Base-by-base conservation (phyloP, 2,888 invertebrate genomes). In the Bunonema sp. region DNA sequence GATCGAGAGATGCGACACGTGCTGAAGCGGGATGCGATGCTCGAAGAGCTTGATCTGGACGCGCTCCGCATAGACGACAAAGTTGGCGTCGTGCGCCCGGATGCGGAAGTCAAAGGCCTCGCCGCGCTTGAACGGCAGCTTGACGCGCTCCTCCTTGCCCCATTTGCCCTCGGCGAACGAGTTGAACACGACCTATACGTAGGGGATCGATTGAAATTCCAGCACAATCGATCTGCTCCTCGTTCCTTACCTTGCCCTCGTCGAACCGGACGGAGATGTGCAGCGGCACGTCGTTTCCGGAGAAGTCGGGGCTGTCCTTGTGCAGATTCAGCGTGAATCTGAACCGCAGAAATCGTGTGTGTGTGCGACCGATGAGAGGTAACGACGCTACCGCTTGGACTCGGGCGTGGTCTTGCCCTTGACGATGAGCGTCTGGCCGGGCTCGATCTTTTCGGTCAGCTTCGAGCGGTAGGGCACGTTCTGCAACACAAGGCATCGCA, bases 111-210 rank as follows among this genome's bases (percentile, higher is more conserved):
- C 60, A 45, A 61, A 55, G 15, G 38, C 28, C 19, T 61, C 59
- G n/a, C 56, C 56, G 47, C 35, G 31, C 50, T 62, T 60, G 46
- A 60, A 47, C 21, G 54, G 54, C 15, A 52, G 49, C 50, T 57
- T 58, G 41, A 57, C 49, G n/a, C 51, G 45, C 43, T 57, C 56
- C 41, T 61, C 60, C 37, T 59, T 59, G 30, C 59, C 60, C 59
- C 59, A 61, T 8, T 52, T 53, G 34, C 52, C 54, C 35, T 57
- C 52, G 34, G 54, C 49, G 50, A 49, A 54, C 16, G 57, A 44
- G 46, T 57, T 57, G 50, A 52, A 53, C 40, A 57, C 57, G 35
- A 57, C 38, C 57, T 57, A 51, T 1, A 54, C 49, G 12, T 16
- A 32, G 16, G n/a, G n/a, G 16, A 8, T 32, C 16, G 15, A 12